Evolutionary conservation across 2,888 invertebrate species (phyloP).

Genomic region (Slavum lentiscoides): DNA sequence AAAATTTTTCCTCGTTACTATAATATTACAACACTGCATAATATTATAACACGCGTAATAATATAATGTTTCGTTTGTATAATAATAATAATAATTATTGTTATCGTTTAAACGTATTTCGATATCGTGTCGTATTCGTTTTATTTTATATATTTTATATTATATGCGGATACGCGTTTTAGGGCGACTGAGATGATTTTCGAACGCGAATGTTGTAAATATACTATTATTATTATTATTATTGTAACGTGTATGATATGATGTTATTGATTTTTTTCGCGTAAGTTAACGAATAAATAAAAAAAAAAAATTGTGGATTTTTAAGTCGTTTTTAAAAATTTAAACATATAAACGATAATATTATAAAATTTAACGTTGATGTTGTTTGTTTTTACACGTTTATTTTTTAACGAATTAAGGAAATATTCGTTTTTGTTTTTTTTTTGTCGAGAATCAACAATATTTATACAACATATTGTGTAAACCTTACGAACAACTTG

Average conservation of each 20-base stretch:
- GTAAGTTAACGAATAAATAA: background rate
- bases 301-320: background rate
- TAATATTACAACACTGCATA: background rate
- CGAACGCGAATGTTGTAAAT: constrained; percentile 16
- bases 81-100: too few relatives aligned
- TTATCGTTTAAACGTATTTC: background rate
- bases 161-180: background rate
- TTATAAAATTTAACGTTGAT: constrained; percentile 29
- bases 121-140: background rate
- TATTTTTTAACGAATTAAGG: constrained; percentile 18
- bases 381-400: constrained; percentile 34
- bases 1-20: background rate
- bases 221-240: background rate
- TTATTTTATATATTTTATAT: too few relatives aligned
- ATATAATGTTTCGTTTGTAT: background rate
- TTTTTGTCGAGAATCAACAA: constrained; percentile 14
- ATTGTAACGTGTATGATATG: background rate
- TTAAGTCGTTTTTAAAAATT: background rate
- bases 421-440: constrained; percentile 3
- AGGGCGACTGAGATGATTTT: constrained; percentile 28
- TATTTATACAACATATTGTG: background rate
- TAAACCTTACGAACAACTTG: constrained; percentile 25
- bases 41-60: too few relatives aligned
- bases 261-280: constrained; percentile 5
- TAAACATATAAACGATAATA: background rate